Conservation (phyloP, 2,113 vertebrate genomes). For the Tragulus kanchil region DNA sequence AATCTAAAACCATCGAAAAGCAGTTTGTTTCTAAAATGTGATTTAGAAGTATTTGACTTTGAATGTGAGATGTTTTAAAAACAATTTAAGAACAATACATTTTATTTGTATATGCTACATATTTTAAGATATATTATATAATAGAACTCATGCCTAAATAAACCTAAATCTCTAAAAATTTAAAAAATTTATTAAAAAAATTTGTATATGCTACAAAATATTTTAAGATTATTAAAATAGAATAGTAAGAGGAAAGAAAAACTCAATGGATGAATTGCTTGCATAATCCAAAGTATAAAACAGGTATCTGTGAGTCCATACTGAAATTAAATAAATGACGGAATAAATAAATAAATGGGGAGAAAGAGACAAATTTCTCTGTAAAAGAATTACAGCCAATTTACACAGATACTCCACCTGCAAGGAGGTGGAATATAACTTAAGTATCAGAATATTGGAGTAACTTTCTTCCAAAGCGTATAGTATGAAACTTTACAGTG, state of each 20-base stretch:
- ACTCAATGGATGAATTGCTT: not conserved
- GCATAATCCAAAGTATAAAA: not conserved
- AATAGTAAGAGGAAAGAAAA: too few species aligned
- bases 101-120: not conserved
- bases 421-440: not conserved
- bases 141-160: not conserved
- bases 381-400: not conserved
- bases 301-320: not conserved
- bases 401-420: not conserved
- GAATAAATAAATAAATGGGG: not conserved
- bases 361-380: not conserved
- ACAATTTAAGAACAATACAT: not conserved
- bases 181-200: too few species aligned
- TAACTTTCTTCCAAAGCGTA: not conserved
- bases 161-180: not conserved
- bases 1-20: conserved; percentile 14
- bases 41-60: not conserved
- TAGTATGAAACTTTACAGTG: not conserved
- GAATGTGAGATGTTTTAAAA: conserved; percentile 5
- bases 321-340: not conserved
- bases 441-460: not conserved
- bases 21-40: not conserved
- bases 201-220: too few species aligned
- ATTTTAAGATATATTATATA: not conserved
- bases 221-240: too few species aligned